Evolutionary conservation across 2,113 vertebrate genomes (phyloP).

Genomic region (Lynx canadensis): DNA sequence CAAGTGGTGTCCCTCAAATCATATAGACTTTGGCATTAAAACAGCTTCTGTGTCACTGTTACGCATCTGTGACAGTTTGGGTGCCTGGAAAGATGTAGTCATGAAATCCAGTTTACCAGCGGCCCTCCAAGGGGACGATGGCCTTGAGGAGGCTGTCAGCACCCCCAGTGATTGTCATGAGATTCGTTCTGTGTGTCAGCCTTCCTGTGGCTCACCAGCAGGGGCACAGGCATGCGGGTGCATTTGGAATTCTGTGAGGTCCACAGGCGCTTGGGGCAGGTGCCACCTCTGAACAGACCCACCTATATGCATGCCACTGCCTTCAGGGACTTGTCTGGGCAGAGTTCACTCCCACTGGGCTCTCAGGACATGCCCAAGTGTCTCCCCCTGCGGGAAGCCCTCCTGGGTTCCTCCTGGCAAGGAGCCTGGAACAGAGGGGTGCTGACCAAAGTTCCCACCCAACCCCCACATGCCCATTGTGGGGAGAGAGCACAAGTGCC

Average conservation of each 20-base stretch:
- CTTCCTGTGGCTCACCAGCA: not conserved
- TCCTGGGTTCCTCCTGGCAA: not conserved
- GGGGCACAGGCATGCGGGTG: not conserved
- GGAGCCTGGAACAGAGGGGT: not conserved
- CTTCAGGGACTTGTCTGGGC: not conserved
- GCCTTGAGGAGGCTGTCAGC: not conserved
- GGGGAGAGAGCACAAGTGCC: not conserved
- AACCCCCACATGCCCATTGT: not conserved
- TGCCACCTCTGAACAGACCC: not conserved
- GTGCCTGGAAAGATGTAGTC: not conserved
- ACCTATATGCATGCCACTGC: fast-evolving
- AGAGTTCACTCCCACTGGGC: not conserved
- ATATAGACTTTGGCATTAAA: not conserved
- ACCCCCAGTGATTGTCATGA: not conserved
- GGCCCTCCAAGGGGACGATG: not conserved
- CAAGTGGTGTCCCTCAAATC: not conserved
- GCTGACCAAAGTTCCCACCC: not conserved
- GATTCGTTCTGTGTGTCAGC: not conserved
- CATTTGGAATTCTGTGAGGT: not conserved
- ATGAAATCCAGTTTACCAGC: not conserved
- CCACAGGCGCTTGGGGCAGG: not conserved
- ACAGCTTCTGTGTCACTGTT: not conserved
- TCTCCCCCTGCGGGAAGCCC: not conserved
- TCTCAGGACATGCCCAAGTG: not conserved
- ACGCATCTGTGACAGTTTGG: not conserved